Base-by-base conservation (phyloP, 2,797 vertebrate genomes). In the Pseudomugil gertrudae region DNA sequence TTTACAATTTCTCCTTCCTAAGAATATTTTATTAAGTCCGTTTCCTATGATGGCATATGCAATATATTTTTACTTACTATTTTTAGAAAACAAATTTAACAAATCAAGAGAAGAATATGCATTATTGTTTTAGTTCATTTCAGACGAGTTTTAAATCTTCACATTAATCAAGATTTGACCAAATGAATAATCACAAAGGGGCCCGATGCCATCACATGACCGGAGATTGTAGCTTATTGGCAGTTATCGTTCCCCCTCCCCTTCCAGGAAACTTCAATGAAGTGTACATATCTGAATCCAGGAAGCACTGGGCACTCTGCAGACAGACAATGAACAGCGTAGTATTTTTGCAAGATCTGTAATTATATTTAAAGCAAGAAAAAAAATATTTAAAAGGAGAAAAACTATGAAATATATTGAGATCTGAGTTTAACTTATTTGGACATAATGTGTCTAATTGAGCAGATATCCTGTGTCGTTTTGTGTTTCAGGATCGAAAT, bases 51-150 rank as follows among this genome's bases (percentile, higher is more conserved):
- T 91, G 89, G 87, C 90, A 91, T 91, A 92, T 93, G 88, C 89
- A 90, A 89, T 93, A 93, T 93, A 93, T 94, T 94, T 94, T 91
- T 92, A 90, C 78, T 77, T 84, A 86, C 74, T 93, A 93, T 93
- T 93, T 94, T 93, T 92, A 82, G 78, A 88, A 79, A 88, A 67
- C 66, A 71, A 84, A 71, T 70, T 35, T 72, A 85, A 79, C 63
- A 38, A 84, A 82, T 74, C 47, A 13, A 68, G 66, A 74, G 67
- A 72, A 53, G 32, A 80, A 80, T 76, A 77, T 81, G 53, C 62
- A 65, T 87, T 84, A 47, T 78, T 84, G 79, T 78, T 66, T 68
- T 9, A 33, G 71, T 89, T 87, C 9, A 23, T 83, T 84, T 84
- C 61, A 70, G 69, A 79, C 80, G 32, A 50, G 59, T 88, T 84